Evolutionary conservation across 1,140 invertebrate species (phyloP), one percentile per base, ranked within the genome.

Genomic region (Lepidotrigona ventralis): DNA sequence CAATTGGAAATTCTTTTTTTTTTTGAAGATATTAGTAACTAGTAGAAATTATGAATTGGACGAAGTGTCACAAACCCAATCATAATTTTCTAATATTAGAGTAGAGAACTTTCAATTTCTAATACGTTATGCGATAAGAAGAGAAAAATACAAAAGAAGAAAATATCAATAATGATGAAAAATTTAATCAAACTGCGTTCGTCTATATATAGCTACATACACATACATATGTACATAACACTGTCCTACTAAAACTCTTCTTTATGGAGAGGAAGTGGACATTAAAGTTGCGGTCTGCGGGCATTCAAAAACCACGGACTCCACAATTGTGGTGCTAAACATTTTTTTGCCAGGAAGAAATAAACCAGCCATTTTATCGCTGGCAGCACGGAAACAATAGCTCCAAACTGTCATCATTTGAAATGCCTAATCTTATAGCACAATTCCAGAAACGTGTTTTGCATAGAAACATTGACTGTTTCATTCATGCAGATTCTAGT

Each of bases 251-350:
- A 51, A 26, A 78, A 84, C 33, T 63, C 75, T 39, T 70, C 68
- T 74, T 74, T 60, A 60, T 68, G 74, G 17, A 19, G 51, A 88
- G 86, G 84, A 88, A 81, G 69, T n/a, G 64, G 80, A 17, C 46
- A 60, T 19, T 29, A 79, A 85, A 68, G 46, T 53, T 69, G 83
- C 15, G 83, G 83, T 85, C 78, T 80, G 60, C 53, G 76, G 58
- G 21, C 56, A 26, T 12, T 26, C 58, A 17, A 60, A 73, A 71
- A 60, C 58, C 71, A 26, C 64, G 51, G 14, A 29, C 17, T 78
- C 21, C 29, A 5, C 11, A n/a, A 19, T 64, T 68, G n/a, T 15
- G 60, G 51, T 19, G 51, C 0, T 54, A 54, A 77, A 54, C 46
- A 33, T 26, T 3, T 19, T n/a, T 23, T 39, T 60, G 33, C n/a